Evolutionary conservation across 2,113 vertebrate genomes (phyloP).

Genomic region (Alethe castanea): DNA sequence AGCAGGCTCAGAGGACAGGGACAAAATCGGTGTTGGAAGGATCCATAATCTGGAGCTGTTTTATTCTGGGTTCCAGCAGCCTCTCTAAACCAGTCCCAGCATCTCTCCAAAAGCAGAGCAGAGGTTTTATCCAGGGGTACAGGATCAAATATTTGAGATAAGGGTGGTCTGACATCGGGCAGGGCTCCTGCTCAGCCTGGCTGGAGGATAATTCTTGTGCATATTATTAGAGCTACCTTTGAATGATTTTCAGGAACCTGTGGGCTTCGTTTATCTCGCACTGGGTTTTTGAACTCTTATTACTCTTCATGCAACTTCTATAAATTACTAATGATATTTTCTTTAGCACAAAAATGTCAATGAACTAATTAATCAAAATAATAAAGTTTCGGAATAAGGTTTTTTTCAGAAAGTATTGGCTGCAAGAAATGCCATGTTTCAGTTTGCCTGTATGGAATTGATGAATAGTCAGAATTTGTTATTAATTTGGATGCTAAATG

Average conservation of each 20-base stretch:
- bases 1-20: background rate
- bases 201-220: background rate
- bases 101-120: background rate
- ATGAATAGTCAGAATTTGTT: background rate
- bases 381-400: background rate
- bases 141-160: background rate
- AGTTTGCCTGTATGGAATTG: background rate
- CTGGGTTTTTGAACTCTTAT: background rate
- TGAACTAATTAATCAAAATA: conserved; percentile 51
- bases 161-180: background rate
- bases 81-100: background rate
- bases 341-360: conserved; percentile 32
- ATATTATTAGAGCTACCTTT: background rate
- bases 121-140: rapidly evolving
- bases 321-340: conserved; percentile 49
- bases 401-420: background rate
- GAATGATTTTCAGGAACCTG: background rate
- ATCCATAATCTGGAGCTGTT: rapidly evolving
- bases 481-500: conserved; percentile 17
- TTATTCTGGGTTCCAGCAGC: background rate
- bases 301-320: background rate
- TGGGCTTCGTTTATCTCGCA: conserved; percentile 3
- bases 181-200: background rate
- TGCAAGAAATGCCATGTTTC: background rate
- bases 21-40: rapidly evolving